Evolutionary conservation across 2,113 vertebrate species (phyloP).

Genomic region (Onychorhynchus coronatus): DNA sequence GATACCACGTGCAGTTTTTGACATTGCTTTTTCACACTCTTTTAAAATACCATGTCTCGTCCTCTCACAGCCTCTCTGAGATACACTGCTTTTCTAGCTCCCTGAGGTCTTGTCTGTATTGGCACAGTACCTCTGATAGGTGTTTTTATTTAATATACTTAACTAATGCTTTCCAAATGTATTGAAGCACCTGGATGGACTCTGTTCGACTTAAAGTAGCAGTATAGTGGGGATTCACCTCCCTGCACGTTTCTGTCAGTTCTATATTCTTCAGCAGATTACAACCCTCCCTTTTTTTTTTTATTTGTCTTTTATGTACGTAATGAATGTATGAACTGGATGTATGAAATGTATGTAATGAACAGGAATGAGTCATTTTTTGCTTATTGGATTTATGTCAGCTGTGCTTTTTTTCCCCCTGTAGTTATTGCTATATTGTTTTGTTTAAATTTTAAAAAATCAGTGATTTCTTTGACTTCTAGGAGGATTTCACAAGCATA

Average conservation of each 20-base stretch:
- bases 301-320: not conserved
- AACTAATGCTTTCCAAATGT: not conserved
- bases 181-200: not conserved
- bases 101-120: not conserved
- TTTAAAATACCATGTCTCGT: not conserved
- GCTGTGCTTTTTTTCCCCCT: not conserved
- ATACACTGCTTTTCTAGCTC: not conserved
- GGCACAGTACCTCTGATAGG: not conserved
- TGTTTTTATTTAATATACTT: not conserved
- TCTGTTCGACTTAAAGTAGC: not conserved
- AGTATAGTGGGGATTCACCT: not conserved
- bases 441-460: not conserved
- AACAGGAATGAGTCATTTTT: not conserved
- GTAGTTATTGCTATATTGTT: not conserved
- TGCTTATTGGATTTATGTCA: not conserved
- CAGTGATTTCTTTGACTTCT: not conserved
- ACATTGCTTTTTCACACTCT: not conserved
- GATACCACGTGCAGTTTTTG: not conserved
- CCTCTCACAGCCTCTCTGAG: not conserved
- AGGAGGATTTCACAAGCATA: not conserved
- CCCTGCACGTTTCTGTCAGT: not conserved
- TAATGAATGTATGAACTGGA: not conserved
- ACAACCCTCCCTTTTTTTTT: rapidly evolving
- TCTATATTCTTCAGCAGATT: not conserved
- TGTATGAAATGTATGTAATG: not conserved